A percentile compares a stretch with the other conserved stretches of the same genome.
These are phyloP conservation scores for Manduca sexta DNA, from an alignment of 1,140 invertebrate genomes.

Conservation along the genomic window DNA sequence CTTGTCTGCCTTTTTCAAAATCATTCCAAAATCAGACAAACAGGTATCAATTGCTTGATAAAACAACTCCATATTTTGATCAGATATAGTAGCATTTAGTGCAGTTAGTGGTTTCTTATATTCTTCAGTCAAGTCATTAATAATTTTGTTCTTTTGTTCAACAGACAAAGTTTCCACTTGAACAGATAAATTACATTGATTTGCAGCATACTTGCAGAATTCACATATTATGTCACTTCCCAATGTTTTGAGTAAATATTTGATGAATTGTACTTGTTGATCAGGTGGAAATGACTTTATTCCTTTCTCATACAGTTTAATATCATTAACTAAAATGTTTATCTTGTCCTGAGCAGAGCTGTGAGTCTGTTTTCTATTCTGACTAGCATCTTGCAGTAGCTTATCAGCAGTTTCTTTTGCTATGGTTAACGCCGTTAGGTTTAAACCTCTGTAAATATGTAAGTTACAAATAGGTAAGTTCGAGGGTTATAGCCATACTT, in stretches of 20 bases:
- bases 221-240: conserved; percentile 89
- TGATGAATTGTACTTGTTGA: conserved; percentile 79
- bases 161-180: conserved; percentile 74
- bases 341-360: conserved; percentile 88
- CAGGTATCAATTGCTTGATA: conserved; percentile 81
- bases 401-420: conserved; percentile 83
- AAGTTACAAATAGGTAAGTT: conserved; percentile 13
- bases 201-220: conserved; percentile 81
- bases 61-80: conserved; percentile 84
- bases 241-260: conserved; percentile 89
- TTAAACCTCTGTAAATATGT: conserved; percentile 71
- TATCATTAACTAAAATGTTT: conserved; percentile 82
- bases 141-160: conserved; percentile 80
- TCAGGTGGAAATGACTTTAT: conserved; percentile 78
- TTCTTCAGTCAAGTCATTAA: conserved; percentile 78
- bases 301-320: conserved; percentile 90
- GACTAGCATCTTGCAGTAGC: conserved; percentile 78
- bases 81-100: conserved; percentile 77
- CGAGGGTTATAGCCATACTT: too few species aligned
- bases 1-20: conserved; percentile 83
- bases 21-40: conserved; percentile 84
- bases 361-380: conserved; percentile 83
- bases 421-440: conserved; percentile 72
- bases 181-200: conserved; percentile 77
- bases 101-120: conserved; percentile 76